Conservation (phyloP, 2,888 invertebrate species). For the Ditula angustiorana region DNA sequence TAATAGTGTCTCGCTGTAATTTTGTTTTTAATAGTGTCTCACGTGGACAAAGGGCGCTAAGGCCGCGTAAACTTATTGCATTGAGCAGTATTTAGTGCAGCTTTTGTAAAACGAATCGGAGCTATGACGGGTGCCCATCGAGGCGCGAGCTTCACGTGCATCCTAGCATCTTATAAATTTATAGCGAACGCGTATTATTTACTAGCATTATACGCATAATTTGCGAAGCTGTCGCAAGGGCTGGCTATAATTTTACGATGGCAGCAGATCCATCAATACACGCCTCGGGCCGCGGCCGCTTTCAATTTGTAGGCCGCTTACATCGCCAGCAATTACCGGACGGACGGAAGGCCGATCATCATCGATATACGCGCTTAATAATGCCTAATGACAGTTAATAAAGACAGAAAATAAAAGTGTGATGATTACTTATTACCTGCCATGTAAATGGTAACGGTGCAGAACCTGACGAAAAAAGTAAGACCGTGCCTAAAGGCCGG, state of each 20-base stretch:
- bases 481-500: constrained; percentile 26
- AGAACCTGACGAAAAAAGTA: constrained; percentile 42
- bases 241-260: constrained; percentile 82
- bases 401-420: constrained; percentile 82
- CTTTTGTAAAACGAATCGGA: constrained; percentile 4
- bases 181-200: constrained; percentile 79
- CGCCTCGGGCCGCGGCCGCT: constrained; percentile 80
- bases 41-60: constrained; percentile 69
- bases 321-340: constrained; percentile 80
- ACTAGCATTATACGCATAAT: constrained; percentile 85
- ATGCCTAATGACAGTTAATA: constrained; percentile 85
- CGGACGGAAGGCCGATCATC: constrained; percentile 83
- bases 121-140: constrained; percentile 10
- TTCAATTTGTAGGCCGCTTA: constrained; percentile 84
- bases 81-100: constrained; percentile 1
- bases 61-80: constrained; percentile 43
- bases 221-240: constrained; percentile 84
- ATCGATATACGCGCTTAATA: constrained; percentile 82
- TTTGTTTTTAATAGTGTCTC: constrained; percentile 56
- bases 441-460: constrained; percentile 61
- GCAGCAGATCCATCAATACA: constrained; percentile 84
- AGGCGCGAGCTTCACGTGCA: constrained; percentile 15
- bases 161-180: constrained; percentile 73
- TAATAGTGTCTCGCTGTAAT: constrained; percentile 56
- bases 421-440: constrained; percentile 75